Conservation (phyloP, 2,888 invertebrate genomes). For the Cryptus viduatorius region DNA sequence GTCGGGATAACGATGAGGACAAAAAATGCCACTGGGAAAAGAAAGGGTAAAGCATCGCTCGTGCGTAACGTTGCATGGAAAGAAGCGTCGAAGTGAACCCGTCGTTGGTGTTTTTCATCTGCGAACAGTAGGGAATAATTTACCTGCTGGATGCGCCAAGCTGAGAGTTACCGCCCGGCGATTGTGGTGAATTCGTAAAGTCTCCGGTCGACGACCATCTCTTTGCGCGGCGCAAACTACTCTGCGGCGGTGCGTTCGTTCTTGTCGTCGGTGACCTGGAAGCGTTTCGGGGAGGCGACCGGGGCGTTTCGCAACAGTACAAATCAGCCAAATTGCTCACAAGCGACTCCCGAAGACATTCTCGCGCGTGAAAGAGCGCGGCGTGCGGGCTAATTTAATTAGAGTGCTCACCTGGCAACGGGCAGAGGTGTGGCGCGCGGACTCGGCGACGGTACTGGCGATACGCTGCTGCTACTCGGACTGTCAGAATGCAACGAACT, state of each 20-base stretch:
- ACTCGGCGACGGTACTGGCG: constrained; percentile 93
- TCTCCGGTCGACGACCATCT: constrained; percentile 94
- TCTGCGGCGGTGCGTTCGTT: constrained; percentile 86
- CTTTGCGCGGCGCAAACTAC: constrained; percentile 88
- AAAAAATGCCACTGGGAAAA: constrained; percentile 9
- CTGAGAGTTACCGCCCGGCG: constrained; percentile 81
- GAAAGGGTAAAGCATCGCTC: constrained; percentile 37
- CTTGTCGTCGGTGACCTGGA: constrained; percentile 88
- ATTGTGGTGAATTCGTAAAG: constrained; percentile 88
- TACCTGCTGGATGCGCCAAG: constrained; percentile 85
- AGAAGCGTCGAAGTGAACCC: constrained; percentile 10
- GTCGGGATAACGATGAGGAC: not conserved
- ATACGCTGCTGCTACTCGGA: constrained; percentile 93
- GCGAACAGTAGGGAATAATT: constrained; percentile 67
- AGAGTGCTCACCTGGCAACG: constrained; percentile 78
- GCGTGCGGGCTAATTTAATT: constrained; percentile 57
- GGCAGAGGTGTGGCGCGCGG: constrained; percentile 90
- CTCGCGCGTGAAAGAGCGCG: not conserved
- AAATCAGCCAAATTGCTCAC: constrained; percentile 60
- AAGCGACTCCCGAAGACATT: constrained; percentile 29
- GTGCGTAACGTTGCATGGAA: constrained; percentile 30
- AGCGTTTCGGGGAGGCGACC: no score
- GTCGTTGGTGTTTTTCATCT: not conserved
- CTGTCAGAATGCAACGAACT: constrained; percentile 93
- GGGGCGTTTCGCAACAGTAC: constrained; percentile 33